These are phyloP conservation scores for Mnemiopsis leidyi DNA, from an alignment of 37 sponge, comb jelly and placozoan genomes.

Conservation along the genomic window DNA sequence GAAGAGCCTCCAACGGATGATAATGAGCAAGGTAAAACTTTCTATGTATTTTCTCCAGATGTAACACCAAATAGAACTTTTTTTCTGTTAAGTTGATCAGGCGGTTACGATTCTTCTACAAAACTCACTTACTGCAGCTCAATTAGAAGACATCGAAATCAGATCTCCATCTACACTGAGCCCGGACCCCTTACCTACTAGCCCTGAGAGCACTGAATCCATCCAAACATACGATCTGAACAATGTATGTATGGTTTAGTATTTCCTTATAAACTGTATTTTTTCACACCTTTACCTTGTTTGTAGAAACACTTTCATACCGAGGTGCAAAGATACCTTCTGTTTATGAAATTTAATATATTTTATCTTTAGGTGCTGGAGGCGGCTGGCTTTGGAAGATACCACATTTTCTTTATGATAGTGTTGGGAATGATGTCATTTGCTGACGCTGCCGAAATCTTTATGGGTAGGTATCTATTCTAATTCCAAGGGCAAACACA, in stretches of 20 bases:
- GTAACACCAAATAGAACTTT: neutral
- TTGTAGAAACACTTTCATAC: no score
- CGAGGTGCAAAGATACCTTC: no score
- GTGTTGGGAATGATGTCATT: slow-evolving; percentile 19
- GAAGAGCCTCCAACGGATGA: neutral
- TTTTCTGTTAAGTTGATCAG: no score
- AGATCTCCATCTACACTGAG: neutral
- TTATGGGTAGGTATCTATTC: slow-evolving; percentile 14
- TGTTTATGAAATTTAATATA: no score
- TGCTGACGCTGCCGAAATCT: slow-evolving; percentile 31
- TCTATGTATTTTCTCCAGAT: neutral
- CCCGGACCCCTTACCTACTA: neutral
- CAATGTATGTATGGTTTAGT: neutral
- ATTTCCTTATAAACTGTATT: no score
- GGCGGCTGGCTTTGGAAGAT: neutral
- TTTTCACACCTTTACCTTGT: no score
- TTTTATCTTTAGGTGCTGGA: neutral
- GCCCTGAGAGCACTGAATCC: neutral
- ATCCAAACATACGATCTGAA: neutral
- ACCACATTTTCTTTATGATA: slow-evolving; percentile 4
- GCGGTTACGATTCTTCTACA: no score
- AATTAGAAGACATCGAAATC: neutral
- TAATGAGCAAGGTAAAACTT: neutral
- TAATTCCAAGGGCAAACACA: no score
- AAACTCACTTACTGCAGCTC: neutral